These are phyloP conservation scores for Gastracanthus pulcherrimus DNA, from an alignment of 2,888 invertebrate genomes.

Conservation along the genomic window DNA sequence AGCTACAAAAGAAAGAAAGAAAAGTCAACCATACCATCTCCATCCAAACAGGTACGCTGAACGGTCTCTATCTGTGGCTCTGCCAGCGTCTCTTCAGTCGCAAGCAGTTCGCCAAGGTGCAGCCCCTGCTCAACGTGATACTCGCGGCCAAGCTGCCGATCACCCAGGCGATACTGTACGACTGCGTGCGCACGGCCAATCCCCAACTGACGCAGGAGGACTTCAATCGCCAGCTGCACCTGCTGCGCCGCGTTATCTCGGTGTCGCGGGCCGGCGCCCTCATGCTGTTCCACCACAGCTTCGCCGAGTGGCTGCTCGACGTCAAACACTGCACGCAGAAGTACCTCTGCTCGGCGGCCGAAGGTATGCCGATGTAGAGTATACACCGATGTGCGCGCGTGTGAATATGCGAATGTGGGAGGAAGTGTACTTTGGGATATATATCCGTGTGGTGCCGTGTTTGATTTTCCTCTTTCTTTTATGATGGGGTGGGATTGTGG, in stretches of 20 bases:
- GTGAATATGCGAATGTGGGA: no score
- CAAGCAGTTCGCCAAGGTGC: slow-evolving; percentile 90
- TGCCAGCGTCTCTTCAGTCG: slow-evolving; percentile 95
- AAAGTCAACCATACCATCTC: no score
- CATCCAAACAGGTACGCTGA: slow-evolving; percentile 86
- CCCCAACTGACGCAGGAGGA: slow-evolving; percentile 88
- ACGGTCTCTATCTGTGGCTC: slow-evolving; percentile 96
- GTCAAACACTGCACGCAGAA: slow-evolving; percentile 99
- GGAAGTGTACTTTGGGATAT: no score
- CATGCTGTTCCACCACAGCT: slow-evolving; percentile 94
- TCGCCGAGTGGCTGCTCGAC: slow-evolving; percentile 96
- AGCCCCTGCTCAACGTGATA: slow-evolving; percentile 91
- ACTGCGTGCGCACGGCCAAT: slow-evolving; percentile 89
- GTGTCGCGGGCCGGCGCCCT: slow-evolving; percentile 82
- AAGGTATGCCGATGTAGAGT: slow-evolving; percentile 81
- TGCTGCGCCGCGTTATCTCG: slow-evolving; percentile 84
- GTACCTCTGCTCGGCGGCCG: slow-evolving; percentile 91
- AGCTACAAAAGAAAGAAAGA: no score
- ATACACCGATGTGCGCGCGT: not conserved
- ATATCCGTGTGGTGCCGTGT: no score
- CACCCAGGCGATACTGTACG: slow-evolving; percentile 88
- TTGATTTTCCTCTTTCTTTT: no score
- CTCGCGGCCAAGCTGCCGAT: slow-evolving; percentile 92
- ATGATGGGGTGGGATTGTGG: no score
- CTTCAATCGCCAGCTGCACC: slow-evolving; percentile 87